phyloP scores from a whole-genome alignment of 2,113 vertebrate species.

The Platysternon megacephalum region DNA sequence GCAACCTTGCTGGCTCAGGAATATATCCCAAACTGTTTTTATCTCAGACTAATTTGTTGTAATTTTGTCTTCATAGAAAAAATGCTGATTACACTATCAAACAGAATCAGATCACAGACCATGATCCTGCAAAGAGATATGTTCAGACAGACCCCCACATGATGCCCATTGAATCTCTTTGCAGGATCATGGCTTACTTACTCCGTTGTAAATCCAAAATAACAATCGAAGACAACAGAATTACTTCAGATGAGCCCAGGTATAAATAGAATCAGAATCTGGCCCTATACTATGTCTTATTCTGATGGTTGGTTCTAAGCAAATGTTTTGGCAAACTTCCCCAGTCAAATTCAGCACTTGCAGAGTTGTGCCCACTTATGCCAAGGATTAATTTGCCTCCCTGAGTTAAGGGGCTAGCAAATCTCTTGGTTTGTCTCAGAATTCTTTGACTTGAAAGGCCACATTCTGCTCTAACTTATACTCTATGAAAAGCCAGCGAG shows the following conservation, averaged over 20 bases:
- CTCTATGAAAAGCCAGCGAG: background rate
- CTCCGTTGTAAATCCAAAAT: background rate
- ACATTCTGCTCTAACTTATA: background rate
- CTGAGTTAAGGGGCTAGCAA: background rate
- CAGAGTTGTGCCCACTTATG: background rate
- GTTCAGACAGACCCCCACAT: background rate
- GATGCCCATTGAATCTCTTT: background rate
- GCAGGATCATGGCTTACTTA: background rate
- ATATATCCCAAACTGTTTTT: background rate
- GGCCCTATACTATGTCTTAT: background rate
- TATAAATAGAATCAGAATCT: background rate
- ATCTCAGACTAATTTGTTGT: background rate
- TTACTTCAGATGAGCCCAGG: background rate
- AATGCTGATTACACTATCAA: background rate
- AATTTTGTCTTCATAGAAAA: background rate
- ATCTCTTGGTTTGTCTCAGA: fast-evolving
- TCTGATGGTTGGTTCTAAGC: background rate
- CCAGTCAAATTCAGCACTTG: background rate
- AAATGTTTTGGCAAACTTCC: background rate
- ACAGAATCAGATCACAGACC: background rate
- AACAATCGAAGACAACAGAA: background rate
- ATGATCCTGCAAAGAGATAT: background rate
- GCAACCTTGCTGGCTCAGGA: background rate
- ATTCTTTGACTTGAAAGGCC: background rate
- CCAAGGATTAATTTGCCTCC: background rate